phyloP scores from a whole-genome alignment of 2,888 invertebrate genomes.

The Holacanthella duospinosa region DNA sequence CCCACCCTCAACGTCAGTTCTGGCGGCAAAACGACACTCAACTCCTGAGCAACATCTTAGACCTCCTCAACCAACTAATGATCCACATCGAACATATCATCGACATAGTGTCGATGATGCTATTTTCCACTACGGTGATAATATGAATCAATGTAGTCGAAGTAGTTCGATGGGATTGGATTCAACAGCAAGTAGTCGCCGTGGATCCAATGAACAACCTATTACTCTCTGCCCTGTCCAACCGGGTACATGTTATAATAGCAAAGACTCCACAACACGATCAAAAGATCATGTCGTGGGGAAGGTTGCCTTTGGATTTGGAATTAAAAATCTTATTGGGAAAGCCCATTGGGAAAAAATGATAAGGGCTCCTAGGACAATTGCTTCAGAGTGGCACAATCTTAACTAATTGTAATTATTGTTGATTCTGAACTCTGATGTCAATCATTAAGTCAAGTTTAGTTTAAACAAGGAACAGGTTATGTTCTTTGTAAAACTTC shows the following conservation, averaged over 20 bases:
- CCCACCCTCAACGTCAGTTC: neutral
- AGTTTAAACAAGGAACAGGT: neutral
- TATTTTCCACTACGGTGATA: constrained; percentile 33
- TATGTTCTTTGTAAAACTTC: neutral
- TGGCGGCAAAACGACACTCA: constrained; percentile 6
- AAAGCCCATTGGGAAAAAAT: constrained; percentile 36
- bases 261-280: constrained; percentile 2
- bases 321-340: constrained; percentile 31
- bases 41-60: neutral
- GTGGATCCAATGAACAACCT: neutral
- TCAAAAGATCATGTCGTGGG: constrained; percentile 34
- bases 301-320: constrained; percentile 35
- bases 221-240: too few species aligned
- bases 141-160: constrained; percentile 18
- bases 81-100: neutral
- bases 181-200: neutral
- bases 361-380: constrained; percentile 31
- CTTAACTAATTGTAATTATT: too few species aligned
- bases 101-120: constrained; percentile 22
- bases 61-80: neutral
- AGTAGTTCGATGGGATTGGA: neutral
- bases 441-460: too few species aligned
- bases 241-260: neutral
- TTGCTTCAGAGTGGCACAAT: constrained; percentile 35
- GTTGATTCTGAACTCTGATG: neutral